Percentiles rank a stretch among this genome's conserved stretches.
Evolutionary conservation across 2,888 invertebrate genomes (phyloP).

Genomic region (Ischnus inquisitorius): DNA sequence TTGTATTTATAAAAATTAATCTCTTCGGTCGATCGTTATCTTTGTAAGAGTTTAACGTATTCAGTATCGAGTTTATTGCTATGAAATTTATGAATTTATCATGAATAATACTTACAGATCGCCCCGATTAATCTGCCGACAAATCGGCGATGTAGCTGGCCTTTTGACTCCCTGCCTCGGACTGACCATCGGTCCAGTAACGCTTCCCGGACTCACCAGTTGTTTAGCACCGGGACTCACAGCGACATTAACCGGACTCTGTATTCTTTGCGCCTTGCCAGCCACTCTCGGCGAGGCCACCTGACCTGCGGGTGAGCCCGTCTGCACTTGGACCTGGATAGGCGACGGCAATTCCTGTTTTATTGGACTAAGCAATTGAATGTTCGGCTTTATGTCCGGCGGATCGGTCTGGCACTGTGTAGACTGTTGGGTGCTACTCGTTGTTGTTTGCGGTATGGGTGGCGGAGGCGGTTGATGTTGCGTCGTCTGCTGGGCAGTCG

Average conservation of each 20-base stretch:
- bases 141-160: slow-evolving; percentile 82
- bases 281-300: slow-evolving; percentile 75
- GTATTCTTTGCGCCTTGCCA: slow-evolving; percentile 70
- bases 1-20: no score
- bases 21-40: no score
- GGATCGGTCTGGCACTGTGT: slow-evolving; percentile 83
- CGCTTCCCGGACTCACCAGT: slow-evolving; percentile 77
- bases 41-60: not conserved
- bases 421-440: slow-evolving; percentile 78
- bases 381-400: slow-evolving; percentile 80
- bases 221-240: slow-evolving; percentile 74
- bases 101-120: slow-evolving; percentile 82
- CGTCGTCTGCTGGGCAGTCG: slow-evolving; percentile 60
- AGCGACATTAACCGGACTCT: slow-evolving; percentile 73
- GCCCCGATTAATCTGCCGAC: slow-evolving; percentile 82
- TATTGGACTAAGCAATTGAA: slow-evolving; percentile 78
- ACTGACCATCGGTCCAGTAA: slow-evolving; percentile 74
- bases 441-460: slow-evolving; percentile 43
- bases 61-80: not conserved
- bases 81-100: not conserved
- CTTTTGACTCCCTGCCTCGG: slow-evolving; percentile 84
- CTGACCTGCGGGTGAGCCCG: slow-evolving; percentile 80
- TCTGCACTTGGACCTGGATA: slow-evolving; percentile 80
- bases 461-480: slow-evolving; percentile 59
- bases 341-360: slow-evolving; percentile 82